Base-by-base conservation (phyloP, 2,888 invertebrate species). In the Drosophila lutescens region DNA sequence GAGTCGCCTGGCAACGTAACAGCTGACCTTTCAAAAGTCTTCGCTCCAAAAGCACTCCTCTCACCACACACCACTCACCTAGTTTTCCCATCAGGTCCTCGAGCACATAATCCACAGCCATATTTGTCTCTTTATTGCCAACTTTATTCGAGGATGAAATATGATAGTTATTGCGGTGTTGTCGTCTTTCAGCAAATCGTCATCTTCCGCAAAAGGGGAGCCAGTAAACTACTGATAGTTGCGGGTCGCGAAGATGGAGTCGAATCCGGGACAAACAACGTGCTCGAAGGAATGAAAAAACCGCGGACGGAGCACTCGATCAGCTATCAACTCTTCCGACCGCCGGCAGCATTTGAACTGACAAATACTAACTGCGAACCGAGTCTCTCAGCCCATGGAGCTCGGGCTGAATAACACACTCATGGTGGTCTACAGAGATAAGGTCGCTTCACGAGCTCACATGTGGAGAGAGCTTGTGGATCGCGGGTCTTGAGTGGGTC, bases 81-180 rank as follows among this genome's bases (percentile, higher is more conserved):
- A 95, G 92, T 90, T 94, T 94, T 83, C 94, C 94, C 95, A 95
- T 95, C 90, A 95, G 93, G 80, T 94, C 94, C 88, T 95, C 95
- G 60, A 95, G 89, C 32, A 94, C 94, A 86, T 93, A 93, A 92
- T 94, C 94, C 90, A 94, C 94, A 87, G 94, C 94, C 94, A 94
- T 94, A 57, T 47, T 79, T 47, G 5, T 6, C 7, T 58, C 4
- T 46, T 46, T 12, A 10, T 17, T 8, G 23, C 9, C 5, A 13
- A 17, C 12, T 5, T 38, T 56, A 58, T 47, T 62, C 38, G 57
- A 58, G 15, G 47, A 17, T 20, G 51, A 12, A 20, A 20, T n/a
- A 43, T 54, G 23, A 10, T 20, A 59, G 32, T 38, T 46, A 30
- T 36, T 70, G 36, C 2, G 7, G 5, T 4, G 10, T n/a, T 10